A percentile compares a stretch with the other conserved stretches of the same genome.
These are phyloP conservation scores for Drosophila sordidula DNA, from an alignment of 2,888 invertebrate genomes.

Conservation along the genomic window DNA sequence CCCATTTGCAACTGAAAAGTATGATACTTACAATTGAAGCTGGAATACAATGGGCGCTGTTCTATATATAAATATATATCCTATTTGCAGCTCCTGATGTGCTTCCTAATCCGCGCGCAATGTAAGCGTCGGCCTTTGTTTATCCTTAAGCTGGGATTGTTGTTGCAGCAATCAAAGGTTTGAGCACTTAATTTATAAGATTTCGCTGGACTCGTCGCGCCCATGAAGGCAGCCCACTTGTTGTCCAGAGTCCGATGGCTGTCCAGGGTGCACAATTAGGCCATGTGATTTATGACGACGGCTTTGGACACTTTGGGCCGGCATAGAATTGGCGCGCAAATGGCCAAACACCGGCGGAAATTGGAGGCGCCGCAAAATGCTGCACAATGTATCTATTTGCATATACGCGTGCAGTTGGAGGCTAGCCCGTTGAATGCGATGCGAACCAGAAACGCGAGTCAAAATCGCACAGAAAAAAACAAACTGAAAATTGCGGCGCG, in stretches of 20 bases:
- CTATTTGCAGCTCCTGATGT: constrained; percentile 6
- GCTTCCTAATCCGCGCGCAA: constrained; percentile 43
- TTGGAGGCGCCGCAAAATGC: constrained; percentile 32
- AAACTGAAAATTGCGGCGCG: constrained; percentile 4
- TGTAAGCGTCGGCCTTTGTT: constrained; percentile 9
- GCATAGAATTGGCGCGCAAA: constrained; percentile 64
- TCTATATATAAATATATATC: constrained; percentile 18
- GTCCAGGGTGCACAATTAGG: constrained; percentile 66
- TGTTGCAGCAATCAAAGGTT: constrained; percentile 38
- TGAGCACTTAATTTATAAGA: constrained; percentile 57
- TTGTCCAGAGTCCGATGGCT: constrained; percentile 26
- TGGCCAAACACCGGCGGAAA: constrained; percentile 45
- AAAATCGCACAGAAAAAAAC: constrained; percentile 9
- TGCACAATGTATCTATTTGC: constrained; percentile 29
- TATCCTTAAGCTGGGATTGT: constrained; percentile 6
- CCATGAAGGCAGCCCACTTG: constrained; percentile 59
- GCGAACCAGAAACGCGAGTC: constrained; percentile 29
- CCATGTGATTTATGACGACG: constrained; percentile 67
- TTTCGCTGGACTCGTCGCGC: constrained; percentile 24
- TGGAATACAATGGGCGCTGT: constrained; percentile 8
- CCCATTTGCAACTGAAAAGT: neutral
- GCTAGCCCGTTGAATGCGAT: constrained; percentile 41
- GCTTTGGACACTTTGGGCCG: constrained; percentile 14
- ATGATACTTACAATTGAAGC: constrained; percentile 49
- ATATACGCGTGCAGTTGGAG: constrained; percentile 10